phyloP scores from a whole-genome alignment of 2,888 invertebrate species.

The Laspeyria flexula region DNA sequence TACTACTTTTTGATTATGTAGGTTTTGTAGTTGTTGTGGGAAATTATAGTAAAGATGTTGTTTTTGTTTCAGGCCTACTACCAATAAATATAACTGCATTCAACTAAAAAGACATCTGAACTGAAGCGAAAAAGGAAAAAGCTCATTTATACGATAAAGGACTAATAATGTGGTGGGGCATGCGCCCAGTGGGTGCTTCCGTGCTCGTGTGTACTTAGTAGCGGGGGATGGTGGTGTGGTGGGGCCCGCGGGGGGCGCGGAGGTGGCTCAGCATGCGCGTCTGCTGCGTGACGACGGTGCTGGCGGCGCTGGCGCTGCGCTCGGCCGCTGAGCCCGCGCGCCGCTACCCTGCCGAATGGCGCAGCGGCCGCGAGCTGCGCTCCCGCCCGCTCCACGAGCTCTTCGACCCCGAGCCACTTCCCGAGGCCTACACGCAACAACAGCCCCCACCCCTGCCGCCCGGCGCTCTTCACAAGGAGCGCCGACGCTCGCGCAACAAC shows the following conservation, averaged over 20 bases:
- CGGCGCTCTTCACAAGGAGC: constrained; percentile 68
- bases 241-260: constrained; percentile 69
- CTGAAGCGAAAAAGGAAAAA: constrained; percentile 50
- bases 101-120: constrained; percentile 34
- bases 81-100: constrained; percentile 12
- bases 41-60: background rate
- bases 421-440: constrained; percentile 48
- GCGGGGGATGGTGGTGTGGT: constrained; percentile 71
- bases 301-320: constrained; percentile 77
- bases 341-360: constrained; percentile 71
- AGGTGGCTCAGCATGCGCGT: constrained; percentile 75
- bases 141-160: constrained; percentile 44
- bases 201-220: constrained; percentile 76
- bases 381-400: constrained; percentile 72
- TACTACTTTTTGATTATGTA: too few relatives aligned
- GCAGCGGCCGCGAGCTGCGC: constrained; percentile 64
- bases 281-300: constrained; percentile 74
- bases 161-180: constrained; percentile 80
- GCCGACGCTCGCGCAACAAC: constrained; percentile 65
- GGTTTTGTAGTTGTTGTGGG: too few relatives aligned
- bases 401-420: constrained; percentile 70
- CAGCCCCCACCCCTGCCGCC: constrained; percentile 60
- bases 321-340: constrained; percentile 73
- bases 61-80: constrained; percentile 55
- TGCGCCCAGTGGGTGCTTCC: constrained; percentile 69